Evolutionary conservation across 2,797 vertebrate genomes (phyloP).

Genomic region (Australoheros facetus): DNA sequence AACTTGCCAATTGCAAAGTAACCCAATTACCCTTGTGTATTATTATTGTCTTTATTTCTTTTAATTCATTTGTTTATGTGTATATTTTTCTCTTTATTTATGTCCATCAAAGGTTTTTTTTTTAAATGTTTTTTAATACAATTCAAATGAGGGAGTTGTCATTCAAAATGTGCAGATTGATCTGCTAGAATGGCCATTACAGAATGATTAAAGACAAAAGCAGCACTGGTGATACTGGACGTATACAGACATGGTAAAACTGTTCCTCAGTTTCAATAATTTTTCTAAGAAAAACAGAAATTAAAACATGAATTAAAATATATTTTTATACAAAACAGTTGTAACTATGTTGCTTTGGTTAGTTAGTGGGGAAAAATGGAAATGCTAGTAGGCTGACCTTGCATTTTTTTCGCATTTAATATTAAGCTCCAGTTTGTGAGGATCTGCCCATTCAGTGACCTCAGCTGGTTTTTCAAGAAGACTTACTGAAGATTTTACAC

Average conservation of each 20-base stretch:
- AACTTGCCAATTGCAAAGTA: too few relatives aligned
- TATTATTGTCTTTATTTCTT: neutral
- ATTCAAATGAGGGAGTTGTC: neutral
- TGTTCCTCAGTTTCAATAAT: too few relatives aligned
- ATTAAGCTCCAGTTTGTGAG: neutral
- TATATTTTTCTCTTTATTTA: neutral
- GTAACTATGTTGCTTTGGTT: neutral
- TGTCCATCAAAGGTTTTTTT: neutral
- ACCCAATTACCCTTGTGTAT: neutral
- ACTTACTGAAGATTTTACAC: neutral
- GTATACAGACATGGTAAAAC: too few relatives aligned
- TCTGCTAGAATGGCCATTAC: too few relatives aligned
- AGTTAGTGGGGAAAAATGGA: neutral
- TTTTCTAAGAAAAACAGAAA: neutral
- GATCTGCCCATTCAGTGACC: neutral
- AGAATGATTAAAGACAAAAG: too few relatives aligned
- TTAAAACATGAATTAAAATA: neutral
- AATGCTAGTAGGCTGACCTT: neutral
- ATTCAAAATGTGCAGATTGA: too few relatives aligned
- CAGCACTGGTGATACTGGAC: too few relatives aligned
- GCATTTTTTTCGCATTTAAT: neutral
- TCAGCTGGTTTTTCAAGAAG: neutral
- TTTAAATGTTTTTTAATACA: neutral
- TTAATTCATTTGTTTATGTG: neutral
- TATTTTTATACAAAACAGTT: neutral